Evolutionary conservation across 2,888 invertebrate species (phyloP).

Genomic region (Diploptera punctata): DNA sequence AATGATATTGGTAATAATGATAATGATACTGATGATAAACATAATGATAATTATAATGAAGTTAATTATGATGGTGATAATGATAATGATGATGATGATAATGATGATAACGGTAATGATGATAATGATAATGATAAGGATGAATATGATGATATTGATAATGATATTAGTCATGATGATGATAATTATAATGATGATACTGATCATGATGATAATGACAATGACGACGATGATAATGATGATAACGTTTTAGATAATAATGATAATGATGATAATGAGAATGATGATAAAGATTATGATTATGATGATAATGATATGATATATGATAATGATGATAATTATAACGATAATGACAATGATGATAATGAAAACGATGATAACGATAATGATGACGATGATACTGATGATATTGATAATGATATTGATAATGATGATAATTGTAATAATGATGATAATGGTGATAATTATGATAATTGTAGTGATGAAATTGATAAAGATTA

Average conservation of each 20-base stretch:
- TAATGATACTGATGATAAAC: neutral
- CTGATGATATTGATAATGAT: neutral
- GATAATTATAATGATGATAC: neutral
- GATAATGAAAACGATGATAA: neutral
- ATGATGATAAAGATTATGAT: neutral
- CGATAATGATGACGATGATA: too few species aligned
- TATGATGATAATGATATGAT: neutral
- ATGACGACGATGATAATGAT: neutral
- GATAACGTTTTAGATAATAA: too few species aligned
- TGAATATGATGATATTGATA: neutral
- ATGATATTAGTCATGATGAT: neutral
- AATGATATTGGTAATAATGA: neutral
- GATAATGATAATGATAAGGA: neutral
- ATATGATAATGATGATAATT: neutral
- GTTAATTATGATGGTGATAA: neutral
- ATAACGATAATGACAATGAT: too few species aligned
- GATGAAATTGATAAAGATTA: neutral
- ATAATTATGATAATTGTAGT: neutral
- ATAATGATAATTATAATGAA: neutral
- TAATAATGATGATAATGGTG: neutral
- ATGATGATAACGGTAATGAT: constrained; percentile 1
- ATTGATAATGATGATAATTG: neutral
- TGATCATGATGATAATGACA: neutral
- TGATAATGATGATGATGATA: neutral
- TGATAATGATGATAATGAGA: neutral